A percentile compares a stretch with the other conserved stretches of the same genome.
Evolutionary conservation across 2,113 vertebrate species (phyloP).

Genomic region (Plestiodon gilberti): DNA sequence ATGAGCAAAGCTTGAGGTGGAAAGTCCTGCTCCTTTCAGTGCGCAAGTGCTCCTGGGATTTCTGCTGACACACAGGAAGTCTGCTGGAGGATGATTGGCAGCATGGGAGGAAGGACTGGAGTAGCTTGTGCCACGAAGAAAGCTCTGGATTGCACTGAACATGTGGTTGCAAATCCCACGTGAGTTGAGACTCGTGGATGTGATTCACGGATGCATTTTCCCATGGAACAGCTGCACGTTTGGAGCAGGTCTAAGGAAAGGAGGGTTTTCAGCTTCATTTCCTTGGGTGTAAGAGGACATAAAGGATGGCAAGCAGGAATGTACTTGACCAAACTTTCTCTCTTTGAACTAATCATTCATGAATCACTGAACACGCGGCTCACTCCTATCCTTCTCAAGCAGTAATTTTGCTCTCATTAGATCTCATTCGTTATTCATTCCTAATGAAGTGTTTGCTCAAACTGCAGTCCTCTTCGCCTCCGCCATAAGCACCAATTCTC

Average conservation of each 20-base stretch:
- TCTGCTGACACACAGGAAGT: no score
- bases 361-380: conserved; percentile 8
- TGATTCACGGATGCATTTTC: no score
- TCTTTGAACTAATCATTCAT: not conserved
- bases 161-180: no score
- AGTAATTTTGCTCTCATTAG: conserved; percentile 36
- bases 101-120: no score
- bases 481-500: conserved; percentile 53
- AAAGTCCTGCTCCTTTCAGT: no score
- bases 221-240: no score
- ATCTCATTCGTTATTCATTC: conserved; percentile 53
- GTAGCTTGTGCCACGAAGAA: no score
- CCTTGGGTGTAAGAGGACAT: not conserved
- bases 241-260: not conserved
- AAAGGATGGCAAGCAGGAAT: not conserved
- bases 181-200: no score
- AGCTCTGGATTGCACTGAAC: no score
- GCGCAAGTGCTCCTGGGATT: no score
- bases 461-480: conserved; percentile 49
- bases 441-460: conserved; percentile 62
- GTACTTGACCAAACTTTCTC: not conserved
- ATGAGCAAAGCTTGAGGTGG: no score
- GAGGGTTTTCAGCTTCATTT: not conserved
- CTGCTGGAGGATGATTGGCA: no score
- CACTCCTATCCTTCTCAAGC: conserved; percentile 4